Conservation (phyloP, 2,113 vertebrate genomes). For the Dasyurus viverrinus region DNA sequence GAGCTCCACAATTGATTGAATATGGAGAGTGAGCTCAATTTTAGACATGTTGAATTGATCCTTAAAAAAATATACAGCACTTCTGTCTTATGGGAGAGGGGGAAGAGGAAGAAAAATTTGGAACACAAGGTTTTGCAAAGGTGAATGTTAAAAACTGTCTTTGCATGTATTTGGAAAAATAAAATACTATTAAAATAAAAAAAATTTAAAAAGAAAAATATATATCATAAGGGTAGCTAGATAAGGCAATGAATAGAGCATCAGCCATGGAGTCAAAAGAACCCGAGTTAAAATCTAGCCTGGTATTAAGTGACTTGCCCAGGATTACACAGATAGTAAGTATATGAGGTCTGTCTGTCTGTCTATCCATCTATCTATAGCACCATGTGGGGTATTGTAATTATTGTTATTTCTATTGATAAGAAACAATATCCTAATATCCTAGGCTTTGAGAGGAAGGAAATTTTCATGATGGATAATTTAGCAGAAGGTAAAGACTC, state of each 20-base stretch:
- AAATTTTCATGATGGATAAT: background rate
- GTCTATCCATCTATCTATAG: no score
- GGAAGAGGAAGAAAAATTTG: no score
- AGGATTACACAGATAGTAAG: background rate
- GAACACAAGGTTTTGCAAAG: no score
- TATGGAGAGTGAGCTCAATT: background rate
- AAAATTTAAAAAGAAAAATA: no score
- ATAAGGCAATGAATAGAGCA: no score
- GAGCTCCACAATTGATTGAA: background rate
- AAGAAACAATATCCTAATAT: background rate
- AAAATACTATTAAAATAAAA: no score
- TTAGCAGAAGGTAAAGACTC: background rate
- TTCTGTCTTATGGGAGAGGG: no score
- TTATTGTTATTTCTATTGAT: background rate
- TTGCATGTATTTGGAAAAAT: no score
- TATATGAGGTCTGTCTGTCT: background rate
- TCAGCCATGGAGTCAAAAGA: no score
- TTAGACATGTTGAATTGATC: background rate
- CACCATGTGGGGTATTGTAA: background rate
- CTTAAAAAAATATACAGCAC: background rate
- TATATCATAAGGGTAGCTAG: no score
- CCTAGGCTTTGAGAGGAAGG: background rate
- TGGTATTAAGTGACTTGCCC: background rate
- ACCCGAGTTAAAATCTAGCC: no score
- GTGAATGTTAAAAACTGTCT: no score